Conservation (phyloP, 2,113 vertebrate species). For the Amphiprion percula region DNA sequence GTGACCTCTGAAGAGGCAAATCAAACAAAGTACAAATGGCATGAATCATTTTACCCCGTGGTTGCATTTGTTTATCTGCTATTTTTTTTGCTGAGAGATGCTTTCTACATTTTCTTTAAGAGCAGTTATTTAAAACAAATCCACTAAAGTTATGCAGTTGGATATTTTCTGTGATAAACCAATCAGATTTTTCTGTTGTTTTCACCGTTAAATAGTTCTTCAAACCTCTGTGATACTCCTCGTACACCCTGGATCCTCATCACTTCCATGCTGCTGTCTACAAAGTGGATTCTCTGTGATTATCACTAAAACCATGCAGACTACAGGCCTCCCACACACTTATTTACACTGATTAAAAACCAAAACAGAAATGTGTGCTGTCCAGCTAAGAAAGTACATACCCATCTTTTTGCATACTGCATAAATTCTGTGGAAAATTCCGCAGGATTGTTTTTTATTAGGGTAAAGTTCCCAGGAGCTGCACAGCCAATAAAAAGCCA, state of each 20-base stretch:
- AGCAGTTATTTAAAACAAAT: neutral
- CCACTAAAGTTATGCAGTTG: neutral
- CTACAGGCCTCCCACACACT: constrained; percentile 23
- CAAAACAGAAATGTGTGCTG: constrained; percentile 56
- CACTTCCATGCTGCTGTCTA: constrained; percentile 12
- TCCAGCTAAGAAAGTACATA: constrained; percentile 65
- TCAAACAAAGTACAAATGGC: constrained; percentile 55
- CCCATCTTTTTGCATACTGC: constrained; percentile 80
- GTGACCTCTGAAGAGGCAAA: constrained; percentile 67
- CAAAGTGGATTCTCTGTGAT: constrained; percentile 24
- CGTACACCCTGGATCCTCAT: constrained; percentile 14
- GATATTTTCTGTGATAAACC: neutral
- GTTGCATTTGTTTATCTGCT: constrained; percentile 34
- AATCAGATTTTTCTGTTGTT: constrained; percentile 1
- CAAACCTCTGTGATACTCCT: neutral
- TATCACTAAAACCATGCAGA: constrained; percentile 25
- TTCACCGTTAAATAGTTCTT: neutral
- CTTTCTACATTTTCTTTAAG: neutral
- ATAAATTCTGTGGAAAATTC: constrained; percentile 86
- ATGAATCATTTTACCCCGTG: constrained; percentile 42
- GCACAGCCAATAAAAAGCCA: constrained; percentile 86
- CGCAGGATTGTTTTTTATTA: constrained; percentile 85
- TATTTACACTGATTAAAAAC: constrained; percentile 61
- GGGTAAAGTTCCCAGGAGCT: constrained; percentile 87
- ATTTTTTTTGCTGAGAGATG: constrained; percentile 26